Base-by-base conservation (phyloP, 2,888 invertebrate species). In the Amblyteles armatorius region DNA sequence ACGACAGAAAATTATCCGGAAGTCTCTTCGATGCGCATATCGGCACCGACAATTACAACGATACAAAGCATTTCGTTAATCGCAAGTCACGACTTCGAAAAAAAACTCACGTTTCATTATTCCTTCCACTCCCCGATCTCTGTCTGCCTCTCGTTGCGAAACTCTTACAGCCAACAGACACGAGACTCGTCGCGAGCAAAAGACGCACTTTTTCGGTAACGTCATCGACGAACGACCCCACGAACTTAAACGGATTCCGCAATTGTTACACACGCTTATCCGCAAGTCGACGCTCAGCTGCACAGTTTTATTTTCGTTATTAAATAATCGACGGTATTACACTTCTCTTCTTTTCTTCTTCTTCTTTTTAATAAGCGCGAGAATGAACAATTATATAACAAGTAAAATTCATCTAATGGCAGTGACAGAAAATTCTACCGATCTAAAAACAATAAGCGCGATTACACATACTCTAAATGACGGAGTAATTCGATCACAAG, bases 401-500 rank as follows among this genome's bases (percentile, higher is more conserved):
- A 88, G 78, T 86, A 83, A 88, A 88, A 88, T 88, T 88, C 83
- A 77, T 88, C 87, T 88, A 90, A 86, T 91, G 91, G 91, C 92
- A 92, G 92, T 92, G 91, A 90, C 84, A 83, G 82, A 88, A 88
- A 85, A 80, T 83, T 85, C 85, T 85, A 88, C 83, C 74, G 71
- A 63, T 69, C 50, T 36, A 63, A 26, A 22, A 84, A 82, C 72
- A 73, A 78, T 68, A 82, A 82, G 82, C 78, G 82, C 74, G 63
- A 78, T 78, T 60, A 60, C 40, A 26, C 16, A 33, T 81, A 69
- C 82, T 76, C 52, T 63, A 40, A 81, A 84, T 78, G 79, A 84
- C 81, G 67, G 82, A 84, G 82, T 82, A 78, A 69, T 80, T 69
- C 74, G 72, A 84, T 79, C 83, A 79, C 74, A 82, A 80, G 40